Evolutionary conservation across 2,888 invertebrate genomes (phyloP).

Genomic region (Drosophila cognata): DNA sequence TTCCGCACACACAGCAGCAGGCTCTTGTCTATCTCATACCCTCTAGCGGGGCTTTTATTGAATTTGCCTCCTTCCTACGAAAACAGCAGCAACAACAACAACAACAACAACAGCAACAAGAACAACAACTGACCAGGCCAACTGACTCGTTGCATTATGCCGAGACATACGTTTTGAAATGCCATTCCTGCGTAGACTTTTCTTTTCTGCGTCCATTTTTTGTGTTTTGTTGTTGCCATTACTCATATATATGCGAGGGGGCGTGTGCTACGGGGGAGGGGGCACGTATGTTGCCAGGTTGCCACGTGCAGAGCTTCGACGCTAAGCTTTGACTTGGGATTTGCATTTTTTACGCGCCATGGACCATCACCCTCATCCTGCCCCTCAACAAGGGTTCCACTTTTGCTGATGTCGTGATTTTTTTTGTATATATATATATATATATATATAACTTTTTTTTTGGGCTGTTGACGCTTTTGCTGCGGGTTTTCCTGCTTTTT

Average conservation of each 20-base stretch:
- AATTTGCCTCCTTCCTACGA: constrained; percentile 47
- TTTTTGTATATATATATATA: constrained; percentile 16
- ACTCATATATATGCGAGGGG: constrained; percentile 50
- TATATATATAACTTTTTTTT: constrained; percentile 3
- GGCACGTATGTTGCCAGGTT: constrained; percentile 68
- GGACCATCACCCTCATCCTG: constrained; percentile 40
- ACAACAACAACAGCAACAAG: background rate
- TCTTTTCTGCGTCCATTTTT: constrained; percentile 13
- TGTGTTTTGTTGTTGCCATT: constrained; percentile 54
- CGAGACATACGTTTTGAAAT: constrained; percentile 77
- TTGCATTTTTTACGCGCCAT: constrained; percentile 79
- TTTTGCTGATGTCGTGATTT: constrained; percentile 80
- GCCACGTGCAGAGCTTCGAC: constrained; percentile 72
- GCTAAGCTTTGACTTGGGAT: constrained; percentile 84
- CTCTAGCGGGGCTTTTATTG: constrained; percentile 55
- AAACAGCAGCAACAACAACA: background rate
- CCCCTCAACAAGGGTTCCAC: constrained; percentile 44
- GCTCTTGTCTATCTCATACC: constrained; percentile 51
- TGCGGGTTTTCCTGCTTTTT: constrained; percentile 66
- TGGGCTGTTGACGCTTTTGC: constrained; percentile 75
- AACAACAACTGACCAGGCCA: constrained; percentile 49
- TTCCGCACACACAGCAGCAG: constrained; percentile 29
- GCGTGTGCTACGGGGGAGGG: background rate
- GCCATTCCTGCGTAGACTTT: constrained; percentile 72
- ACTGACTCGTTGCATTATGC: constrained; percentile 78